Base-by-base conservation (phyloP, 2,797 vertebrate genomes). In the Florisuga fusca region DNA sequence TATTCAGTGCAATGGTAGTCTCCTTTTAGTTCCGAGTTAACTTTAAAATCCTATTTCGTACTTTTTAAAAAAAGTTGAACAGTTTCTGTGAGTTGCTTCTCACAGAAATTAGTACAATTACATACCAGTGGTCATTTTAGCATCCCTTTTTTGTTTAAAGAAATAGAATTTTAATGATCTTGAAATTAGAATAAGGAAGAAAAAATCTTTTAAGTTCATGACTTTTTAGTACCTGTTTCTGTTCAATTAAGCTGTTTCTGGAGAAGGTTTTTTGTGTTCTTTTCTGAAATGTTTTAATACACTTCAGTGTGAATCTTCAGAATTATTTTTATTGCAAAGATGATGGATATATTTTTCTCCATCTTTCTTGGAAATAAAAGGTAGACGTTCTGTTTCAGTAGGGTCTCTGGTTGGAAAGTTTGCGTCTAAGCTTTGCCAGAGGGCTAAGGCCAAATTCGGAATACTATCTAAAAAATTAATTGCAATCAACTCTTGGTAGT, bases 21-120 rank as follows among this genome's bases (percentile, higher is more conserved):
- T 94, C 46, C 31, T 86, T 93, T 78, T 81, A 91, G 66, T 69
- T 92, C 38, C 76, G 90, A 46, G 61, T 21, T 79, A 51, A 19
- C 26, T 85, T 88, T 72, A 58, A 87, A 92, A 71, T 61, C 19
- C 6, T 19, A 9, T 58, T 74, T 45, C 73, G 15, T 55, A 50
- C 75, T 20, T 38, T 50, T 41, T 41, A 41, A 41, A 14, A 41
- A 41, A 41, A 41, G 38, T 41, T 41, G 38, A 13, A 41, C 13
- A 14, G 13, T 13, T 41, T 41, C 38, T 41, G 38, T 41, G 38
- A 36, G 19, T 90, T 76, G 20, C 55, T 78, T 89, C 59, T 87
- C 53, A 59, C 15, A 59, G 18, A 76, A 59, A 59, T 94, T 79
- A 57, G 25, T 27, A 79, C n/a, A 76, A 79, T 41, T 76, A 48